Evolutionary conservation across 2,113 vertebrate species (phyloP), one percentile per base, ranked within the genome.

Genomic region (Crotalus helleri): DNA sequence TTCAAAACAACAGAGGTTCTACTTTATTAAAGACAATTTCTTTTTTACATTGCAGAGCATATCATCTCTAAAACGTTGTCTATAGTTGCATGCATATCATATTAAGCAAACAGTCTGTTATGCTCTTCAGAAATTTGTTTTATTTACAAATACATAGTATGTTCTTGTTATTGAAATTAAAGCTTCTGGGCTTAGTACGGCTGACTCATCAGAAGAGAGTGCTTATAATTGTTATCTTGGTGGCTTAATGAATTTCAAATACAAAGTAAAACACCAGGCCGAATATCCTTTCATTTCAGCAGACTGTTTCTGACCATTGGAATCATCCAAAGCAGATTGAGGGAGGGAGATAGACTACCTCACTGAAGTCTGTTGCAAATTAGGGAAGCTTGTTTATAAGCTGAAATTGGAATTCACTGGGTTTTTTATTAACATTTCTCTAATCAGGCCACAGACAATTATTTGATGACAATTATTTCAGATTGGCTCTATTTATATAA

Each of bases 401-500:
- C 1, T 51, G 74, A 44, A 44, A 49, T 51, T 69, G 44, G 44
- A 90, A 51, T 90, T 64, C 15, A 69, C 1, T 2, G 44, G 39
- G 5, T 81, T 81, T 58, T 46, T 5, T 51, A 23, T 21, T 85
- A 57, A 4, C 12, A 19, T 89, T 26, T n/a, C 53, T 92, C 33
- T 92, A 74, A 69, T 49, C 33, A 51, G 15, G 12, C 61, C 15
- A 46, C 69, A 53, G 39, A 86, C 61, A 13, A 39, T 64, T 81
- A 26, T 49, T 96, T 90, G 21, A 94, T 88, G 69, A 93, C 87
- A 93, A 96, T 96, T 86, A 89, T 81, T n/a, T 92, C 46, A 24
- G 91, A 96, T 74, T n/a, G 94, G 94, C 95, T 97, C 85, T 53
- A 96, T 58, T 94, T 88, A 95, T 94, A 57, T 97, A 95, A 97